phyloP scores from a whole-genome alignment of 2,797 vertebrate species.

The Percopsis omiscomaycus region DNA sequence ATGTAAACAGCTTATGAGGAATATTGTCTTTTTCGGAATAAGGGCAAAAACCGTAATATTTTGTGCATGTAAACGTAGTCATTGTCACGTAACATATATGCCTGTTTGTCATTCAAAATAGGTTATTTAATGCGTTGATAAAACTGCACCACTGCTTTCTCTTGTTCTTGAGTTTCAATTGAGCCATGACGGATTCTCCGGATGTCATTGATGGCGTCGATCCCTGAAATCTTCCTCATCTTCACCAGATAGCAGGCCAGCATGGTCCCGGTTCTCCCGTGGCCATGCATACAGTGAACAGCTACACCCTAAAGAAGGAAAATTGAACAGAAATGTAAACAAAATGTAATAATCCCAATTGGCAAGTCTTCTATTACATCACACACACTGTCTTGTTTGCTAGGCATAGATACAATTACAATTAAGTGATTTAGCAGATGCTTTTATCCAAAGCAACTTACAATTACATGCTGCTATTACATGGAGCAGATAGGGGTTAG shows the following conservation, averaged over 20 bases:
- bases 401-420: neutral
- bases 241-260: slow-evolving; percentile 93
- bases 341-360: neutral
- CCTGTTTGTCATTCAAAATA: no score
- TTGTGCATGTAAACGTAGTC: no score
- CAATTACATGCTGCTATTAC: no score
- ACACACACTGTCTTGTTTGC: neutral
- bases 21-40: no score
- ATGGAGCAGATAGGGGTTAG: no score
- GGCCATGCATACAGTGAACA: slow-evolving; percentile 90
- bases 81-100: no score
- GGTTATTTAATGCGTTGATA: slow-evolving; percentile 78
- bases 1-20: no score
- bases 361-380: neutral
- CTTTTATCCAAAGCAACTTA: no score
- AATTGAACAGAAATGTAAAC: neutral
- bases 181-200: slow-evolving; percentile 84
- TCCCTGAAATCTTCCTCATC: slow-evolving; percentile 71
- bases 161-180: slow-evolving; percentile 90
- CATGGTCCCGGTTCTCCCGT: slow-evolving; percentile 92
- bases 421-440: no score
- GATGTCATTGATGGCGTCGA: slow-evolving; percentile 86
- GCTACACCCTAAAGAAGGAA: slow-evolving; percentile 80
- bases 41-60: no score
- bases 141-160: slow-evolving; percentile 88